Evolutionary conservation across 2,888 invertebrate species (phyloP).

Genomic region (Eupithecia exiguata): DNA sequence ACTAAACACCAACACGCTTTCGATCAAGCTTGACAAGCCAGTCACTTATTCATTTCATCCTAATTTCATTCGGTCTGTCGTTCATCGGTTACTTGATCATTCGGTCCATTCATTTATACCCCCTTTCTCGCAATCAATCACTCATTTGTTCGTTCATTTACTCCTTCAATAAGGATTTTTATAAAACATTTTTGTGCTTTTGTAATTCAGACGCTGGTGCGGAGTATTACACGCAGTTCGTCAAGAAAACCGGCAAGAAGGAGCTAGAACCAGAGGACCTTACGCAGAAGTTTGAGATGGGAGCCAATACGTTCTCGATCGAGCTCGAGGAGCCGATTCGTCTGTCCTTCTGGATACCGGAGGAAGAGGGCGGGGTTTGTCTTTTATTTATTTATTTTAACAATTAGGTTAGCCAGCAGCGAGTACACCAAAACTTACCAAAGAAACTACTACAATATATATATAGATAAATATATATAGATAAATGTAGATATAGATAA

Average conservation of each 20-base stretch:
- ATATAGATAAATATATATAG: too few species aligned
- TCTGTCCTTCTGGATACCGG: slow-evolving; percentile 69
- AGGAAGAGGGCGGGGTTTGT: slow-evolving; percentile 65
- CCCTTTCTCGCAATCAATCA: too few species aligned
- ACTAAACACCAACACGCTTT: too few species aligned
- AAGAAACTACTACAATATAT: too few species aligned
- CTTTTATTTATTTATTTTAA: neutral
- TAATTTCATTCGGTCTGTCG: too few species aligned
- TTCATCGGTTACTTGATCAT: neutral
- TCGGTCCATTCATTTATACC: neutral
- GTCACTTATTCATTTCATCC: too few species aligned
- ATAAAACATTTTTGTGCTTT: neutral
- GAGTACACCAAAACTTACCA: too few species aligned
- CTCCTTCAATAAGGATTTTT: too few species aligned
- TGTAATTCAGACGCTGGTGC: slow-evolving; percentile 65
- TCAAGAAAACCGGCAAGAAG: slow-evolving; percentile 70
- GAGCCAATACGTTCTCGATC: slow-evolving; percentile 75
- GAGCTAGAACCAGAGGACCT: slow-evolving; percentile 67
- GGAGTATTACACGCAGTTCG: slow-evolving; percentile 70
- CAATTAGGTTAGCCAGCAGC: too few species aligned
- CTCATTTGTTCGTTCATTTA: too few species aligned
- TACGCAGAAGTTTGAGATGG: slow-evolving; percentile 76
- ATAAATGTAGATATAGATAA: too few species aligned
- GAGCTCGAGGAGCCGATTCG: slow-evolving; percentile 66
- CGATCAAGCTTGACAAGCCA: too few species aligned